Evolutionary conservation across 1,140 invertebrate genomes (phyloP).

Genomic region (Dufourea novaeangliae): DNA sequence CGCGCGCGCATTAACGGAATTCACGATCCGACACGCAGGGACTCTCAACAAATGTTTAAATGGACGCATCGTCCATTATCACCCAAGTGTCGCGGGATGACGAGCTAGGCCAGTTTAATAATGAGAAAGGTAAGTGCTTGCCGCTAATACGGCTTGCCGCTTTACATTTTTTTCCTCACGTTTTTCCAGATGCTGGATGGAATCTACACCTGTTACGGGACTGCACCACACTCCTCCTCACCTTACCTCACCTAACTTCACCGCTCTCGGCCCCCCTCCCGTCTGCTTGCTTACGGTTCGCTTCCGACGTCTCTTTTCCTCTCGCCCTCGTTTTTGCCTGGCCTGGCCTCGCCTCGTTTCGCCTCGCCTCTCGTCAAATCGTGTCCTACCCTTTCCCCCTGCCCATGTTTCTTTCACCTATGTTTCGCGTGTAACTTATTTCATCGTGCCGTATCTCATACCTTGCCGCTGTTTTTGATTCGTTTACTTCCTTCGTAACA

Average conservation of each 20-base stretch:
- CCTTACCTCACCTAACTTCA: conserved; percentile 43
- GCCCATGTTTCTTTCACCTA: conserved; percentile 33
- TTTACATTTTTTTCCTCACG: conserved; percentile 26
- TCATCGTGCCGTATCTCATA: conserved; percentile 29
- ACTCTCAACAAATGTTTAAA: conserved; percentile 89
- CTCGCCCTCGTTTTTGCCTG: conserved; percentile 38
- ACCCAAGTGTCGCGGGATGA: conserved; percentile 98
- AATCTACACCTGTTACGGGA: conserved; percentile 76
- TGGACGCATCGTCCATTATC: conserved; percentile 99
- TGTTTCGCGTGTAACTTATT: conserved; percentile 37
- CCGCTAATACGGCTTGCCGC: conserved; percentile 11
- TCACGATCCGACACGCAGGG: conserved; percentile 74
- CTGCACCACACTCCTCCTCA: conserved; percentile 58
- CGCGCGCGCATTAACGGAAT: conserved; percentile 76
- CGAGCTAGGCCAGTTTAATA: conserved; percentile 92
- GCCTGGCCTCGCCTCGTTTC: conserved; percentile 28
- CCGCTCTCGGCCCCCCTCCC: not conserved
- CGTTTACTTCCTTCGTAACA: not conserved
- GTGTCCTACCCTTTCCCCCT: conserved; percentile 1
- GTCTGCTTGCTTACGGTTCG: not conserved
- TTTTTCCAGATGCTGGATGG: conserved; percentile 70
- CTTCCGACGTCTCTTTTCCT: conserved; percentile 41
- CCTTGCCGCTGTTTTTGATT: conserved; percentile 36
- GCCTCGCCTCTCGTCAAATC: conserved; percentile 53
- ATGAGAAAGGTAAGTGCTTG: conserved; percentile 92